Evolutionary conservation across 2,888 invertebrate species (phyloP).

Genomic region (Drosophila barbarae): DNA sequence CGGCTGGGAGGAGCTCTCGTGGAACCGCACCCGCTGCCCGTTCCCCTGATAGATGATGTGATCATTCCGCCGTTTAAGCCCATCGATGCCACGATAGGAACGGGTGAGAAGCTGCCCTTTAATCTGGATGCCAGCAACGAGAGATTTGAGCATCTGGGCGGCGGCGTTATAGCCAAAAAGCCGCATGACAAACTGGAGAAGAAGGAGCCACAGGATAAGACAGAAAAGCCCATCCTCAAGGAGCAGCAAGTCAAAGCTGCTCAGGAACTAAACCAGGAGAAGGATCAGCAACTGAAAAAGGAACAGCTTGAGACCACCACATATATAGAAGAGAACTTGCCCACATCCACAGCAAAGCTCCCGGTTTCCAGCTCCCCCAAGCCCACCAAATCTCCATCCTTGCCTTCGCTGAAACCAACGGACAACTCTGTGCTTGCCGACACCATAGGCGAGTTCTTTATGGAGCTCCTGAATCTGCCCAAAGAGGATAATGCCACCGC

Average conservation of each 20-base stretch:
- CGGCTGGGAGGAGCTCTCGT: slow-evolving; percentile 83
- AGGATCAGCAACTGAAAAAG: neutral
- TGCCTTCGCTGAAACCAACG: slow-evolving; percentile 37
- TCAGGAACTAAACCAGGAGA: slow-evolving; percentile 64
- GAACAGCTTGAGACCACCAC: slow-evolving; percentile 15
- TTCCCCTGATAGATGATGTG: slow-evolving; percentile 80
- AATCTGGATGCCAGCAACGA: slow-evolving; percentile 70
- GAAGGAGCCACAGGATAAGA: slow-evolving; percentile 8
- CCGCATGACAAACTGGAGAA: slow-evolving; percentile 55
- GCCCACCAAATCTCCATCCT: slow-evolving; percentile 27
- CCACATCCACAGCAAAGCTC: slow-evolving; percentile 29
- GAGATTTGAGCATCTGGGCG: slow-evolving; percentile 79
- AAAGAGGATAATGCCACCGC: slow-evolving; percentile 61
- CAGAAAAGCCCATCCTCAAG: neutral
- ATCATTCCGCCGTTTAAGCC: slow-evolving; percentile 77
- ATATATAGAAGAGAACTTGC: slow-evolving; percentile 7
- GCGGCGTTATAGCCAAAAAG: slow-evolving; percentile 79
- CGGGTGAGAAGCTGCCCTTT: slow-evolving; percentile 67
- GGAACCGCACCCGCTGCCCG: slow-evolving; percentile 85
- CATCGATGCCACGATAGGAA: slow-evolving; percentile 65
- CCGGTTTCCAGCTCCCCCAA: slow-evolving; percentile 5
- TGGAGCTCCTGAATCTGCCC: slow-evolving; percentile 76
- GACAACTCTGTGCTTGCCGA: slow-evolving; percentile 74
- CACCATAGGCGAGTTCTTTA: slow-evolving; percentile 78
- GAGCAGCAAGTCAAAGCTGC: neutral